Conservation (phyloP, 2,888 invertebrate genomes). For the Thymelicus lineola region DNA sequence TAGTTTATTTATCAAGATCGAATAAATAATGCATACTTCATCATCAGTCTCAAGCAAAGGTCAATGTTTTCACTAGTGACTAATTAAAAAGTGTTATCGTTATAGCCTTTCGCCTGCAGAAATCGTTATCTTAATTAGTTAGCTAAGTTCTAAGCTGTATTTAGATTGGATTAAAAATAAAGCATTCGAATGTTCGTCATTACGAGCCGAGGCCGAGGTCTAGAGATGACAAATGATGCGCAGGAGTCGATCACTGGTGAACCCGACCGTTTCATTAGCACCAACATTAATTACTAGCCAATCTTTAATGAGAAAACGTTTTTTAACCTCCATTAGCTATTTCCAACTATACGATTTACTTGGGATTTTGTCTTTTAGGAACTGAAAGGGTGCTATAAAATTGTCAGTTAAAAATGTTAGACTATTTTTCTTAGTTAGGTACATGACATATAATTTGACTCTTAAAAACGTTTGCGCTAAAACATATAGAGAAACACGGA, state of each 20-base stretch:
- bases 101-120: conserved; percentile 1
- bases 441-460: too few relatives aligned
- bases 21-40: conserved; percentile 1
- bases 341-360: neutral
- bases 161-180: conserved; percentile 37
- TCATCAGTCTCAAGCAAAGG: neutral
- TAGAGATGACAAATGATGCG: conserved; percentile 79
- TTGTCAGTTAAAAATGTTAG: too few relatives aligned
- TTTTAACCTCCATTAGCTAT: conserved; percentile 40
- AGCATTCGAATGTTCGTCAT: conserved; percentile 55
- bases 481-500: too few relatives aligned
- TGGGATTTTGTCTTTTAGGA: neutral
- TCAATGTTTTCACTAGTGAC: neutral
- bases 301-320: conserved; percentile 69
- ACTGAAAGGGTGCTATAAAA: too few relatives aligned
- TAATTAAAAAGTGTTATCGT: conserved; percentile 7
- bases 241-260: conserved; percentile 73
- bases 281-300: conserved; percentile 77
- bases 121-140: conserved; percentile 19
- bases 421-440: too few relatives aligned
- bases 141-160: conserved; percentile 26
- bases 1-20: neutral
- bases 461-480: too few relatives aligned
- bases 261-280: conserved; percentile 74
- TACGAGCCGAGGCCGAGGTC: conserved; percentile 71